Percentiles rank a stretch among this genome's conserved stretches.
phyloP scores from a whole-genome alignment of 2,888 invertebrate species.

The Anticlea derivata region DNA sequence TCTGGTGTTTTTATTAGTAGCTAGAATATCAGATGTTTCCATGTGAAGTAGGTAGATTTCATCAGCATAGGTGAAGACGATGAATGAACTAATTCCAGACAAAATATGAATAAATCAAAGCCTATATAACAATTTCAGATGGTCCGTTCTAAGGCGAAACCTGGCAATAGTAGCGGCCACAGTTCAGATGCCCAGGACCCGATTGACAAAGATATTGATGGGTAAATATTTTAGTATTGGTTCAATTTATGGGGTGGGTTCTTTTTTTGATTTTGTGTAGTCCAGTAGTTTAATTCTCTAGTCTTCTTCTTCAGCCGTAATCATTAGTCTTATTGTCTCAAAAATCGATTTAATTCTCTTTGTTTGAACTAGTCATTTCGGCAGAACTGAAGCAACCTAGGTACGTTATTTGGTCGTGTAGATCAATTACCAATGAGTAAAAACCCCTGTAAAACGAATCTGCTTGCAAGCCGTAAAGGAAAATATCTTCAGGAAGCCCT shows the following conservation, averaged over 20 bases:
- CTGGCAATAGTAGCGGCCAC: constrained; percentile 66
- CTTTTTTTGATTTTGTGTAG: constrained; percentile 4
- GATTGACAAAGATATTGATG: constrained; percentile 74
- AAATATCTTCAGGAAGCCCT: too few relatives aligned
- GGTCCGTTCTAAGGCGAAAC: constrained; percentile 73
- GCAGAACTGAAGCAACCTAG: too few relatives aligned
- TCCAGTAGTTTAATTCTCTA: too few relatives aligned
- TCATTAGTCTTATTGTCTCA: too few relatives aligned
- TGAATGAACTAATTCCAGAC: too few relatives aligned
- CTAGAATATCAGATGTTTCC: not conserved
- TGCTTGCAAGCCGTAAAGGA: too few relatives aligned
- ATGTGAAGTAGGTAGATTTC: not conserved
- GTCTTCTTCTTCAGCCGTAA: too few relatives aligned
- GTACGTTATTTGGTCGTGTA: too few relatives aligned
- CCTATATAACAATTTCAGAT: constrained; percentile 67
- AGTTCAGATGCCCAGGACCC: constrained; percentile 68
- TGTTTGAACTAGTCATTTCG: too few relatives aligned
- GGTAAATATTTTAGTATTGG: constrained; percentile 64
- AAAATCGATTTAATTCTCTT: too few relatives aligned
- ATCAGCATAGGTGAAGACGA: constrained; percentile 13
- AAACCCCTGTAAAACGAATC: too few relatives aligned
- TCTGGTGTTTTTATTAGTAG: constrained; percentile 18
- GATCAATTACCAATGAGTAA: too few relatives aligned
- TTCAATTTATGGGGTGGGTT: constrained; percentile 15
- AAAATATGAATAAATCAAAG: constrained; percentile 30